Conservation (phyloP, 2,113 vertebrate genomes). For the Notarius quadriscutis region DNA sequence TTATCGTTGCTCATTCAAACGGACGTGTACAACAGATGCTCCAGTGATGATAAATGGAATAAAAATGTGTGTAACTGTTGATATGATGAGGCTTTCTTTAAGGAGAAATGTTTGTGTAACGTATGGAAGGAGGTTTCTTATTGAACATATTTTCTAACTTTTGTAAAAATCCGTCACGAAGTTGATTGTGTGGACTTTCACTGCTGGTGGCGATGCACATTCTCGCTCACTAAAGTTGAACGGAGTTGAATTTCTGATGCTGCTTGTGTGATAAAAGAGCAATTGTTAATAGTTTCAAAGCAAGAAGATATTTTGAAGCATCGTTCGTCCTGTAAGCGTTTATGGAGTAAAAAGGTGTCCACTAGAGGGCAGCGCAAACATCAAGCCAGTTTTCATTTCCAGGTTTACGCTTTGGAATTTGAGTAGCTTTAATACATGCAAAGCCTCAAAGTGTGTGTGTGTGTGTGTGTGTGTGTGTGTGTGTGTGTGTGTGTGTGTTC, state of each 20-base stretch:
- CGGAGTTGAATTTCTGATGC: too few relatives aligned
- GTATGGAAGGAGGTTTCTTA: background rate
- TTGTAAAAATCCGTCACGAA: background rate
- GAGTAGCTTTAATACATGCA: background rate
- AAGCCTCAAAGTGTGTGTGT: background rate
- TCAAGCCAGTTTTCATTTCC: background rate
- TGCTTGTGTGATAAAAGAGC: too few relatives aligned
- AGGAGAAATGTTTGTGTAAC: too few relatives aligned
- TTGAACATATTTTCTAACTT: too few relatives aligned
- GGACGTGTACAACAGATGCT: background rate
- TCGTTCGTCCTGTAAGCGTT: too few relatives aligned
- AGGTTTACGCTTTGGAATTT: background rate
- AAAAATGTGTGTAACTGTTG: too few relatives aligned
- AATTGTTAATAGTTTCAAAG: too few relatives aligned
- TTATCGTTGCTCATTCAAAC: background rate
- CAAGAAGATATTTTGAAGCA: too few relatives aligned
- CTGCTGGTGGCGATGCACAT: background rate
- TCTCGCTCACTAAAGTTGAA: background rate
- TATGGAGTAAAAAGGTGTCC: background rate
- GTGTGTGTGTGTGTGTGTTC: slow-evolving; percentile 14
- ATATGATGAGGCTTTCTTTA: too few relatives aligned
- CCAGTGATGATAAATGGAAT: background rate
- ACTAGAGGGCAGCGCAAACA: background rate
- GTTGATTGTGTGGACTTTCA: background rate
- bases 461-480: slow-evolving; percentile 2